Evolutionary conservation across 1,140 invertebrate species (phyloP).

Genomic region (Temnothorax curvispinosus): DNA sequence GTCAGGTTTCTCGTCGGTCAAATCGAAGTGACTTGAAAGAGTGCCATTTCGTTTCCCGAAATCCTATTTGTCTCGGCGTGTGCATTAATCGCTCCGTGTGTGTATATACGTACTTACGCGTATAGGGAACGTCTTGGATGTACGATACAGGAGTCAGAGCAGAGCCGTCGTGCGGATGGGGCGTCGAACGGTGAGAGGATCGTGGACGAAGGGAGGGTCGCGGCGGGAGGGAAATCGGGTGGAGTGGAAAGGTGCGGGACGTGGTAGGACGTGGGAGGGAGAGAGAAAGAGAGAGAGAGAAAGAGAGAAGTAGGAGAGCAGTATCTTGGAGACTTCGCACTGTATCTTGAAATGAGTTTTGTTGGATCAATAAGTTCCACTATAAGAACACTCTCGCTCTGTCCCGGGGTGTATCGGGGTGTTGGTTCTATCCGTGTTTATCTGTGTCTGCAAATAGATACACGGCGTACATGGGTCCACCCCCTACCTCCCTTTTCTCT

Average conservation of each 20-base stretch:
- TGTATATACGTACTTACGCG: constrained; percentile 50
- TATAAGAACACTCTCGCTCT: constrained; percentile 85
- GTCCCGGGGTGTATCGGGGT: constrained; percentile 77
- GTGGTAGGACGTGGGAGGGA: constrained; percentile 45
- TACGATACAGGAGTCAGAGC: constrained; percentile 79
- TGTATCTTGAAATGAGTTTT: constrained; percentile 87
- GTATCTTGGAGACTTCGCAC: constrained; percentile 87
- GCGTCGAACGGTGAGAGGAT: constrained; percentile 72
- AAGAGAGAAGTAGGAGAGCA: constrained; percentile 82
- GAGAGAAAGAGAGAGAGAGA: constrained; percentile 61
- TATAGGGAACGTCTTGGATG: constrained; percentile 79
- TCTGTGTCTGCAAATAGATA: constrained; percentile 84
- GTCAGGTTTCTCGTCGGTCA: neutral
- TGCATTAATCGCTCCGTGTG: constrained; percentile 64
- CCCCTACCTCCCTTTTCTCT: constrained; percentile 64
- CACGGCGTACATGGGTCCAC: constrained; percentile 78
- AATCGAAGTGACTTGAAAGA: constrained; percentile 4
- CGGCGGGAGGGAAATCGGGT: constrained; percentile 52
- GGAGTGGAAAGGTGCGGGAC: constrained; percentile 59
- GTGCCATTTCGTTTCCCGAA: neutral
- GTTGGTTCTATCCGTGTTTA: constrained; percentile 80
- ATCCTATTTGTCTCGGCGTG: constrained; percentile 39
- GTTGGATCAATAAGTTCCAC: constrained; percentile 87
- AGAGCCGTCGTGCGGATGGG: constrained; percentile 62
- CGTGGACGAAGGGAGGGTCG: constrained; percentile 62